phyloP scores from a whole-genome alignment of 2,797 vertebrate species.

The Hydrophis major region DNA sequence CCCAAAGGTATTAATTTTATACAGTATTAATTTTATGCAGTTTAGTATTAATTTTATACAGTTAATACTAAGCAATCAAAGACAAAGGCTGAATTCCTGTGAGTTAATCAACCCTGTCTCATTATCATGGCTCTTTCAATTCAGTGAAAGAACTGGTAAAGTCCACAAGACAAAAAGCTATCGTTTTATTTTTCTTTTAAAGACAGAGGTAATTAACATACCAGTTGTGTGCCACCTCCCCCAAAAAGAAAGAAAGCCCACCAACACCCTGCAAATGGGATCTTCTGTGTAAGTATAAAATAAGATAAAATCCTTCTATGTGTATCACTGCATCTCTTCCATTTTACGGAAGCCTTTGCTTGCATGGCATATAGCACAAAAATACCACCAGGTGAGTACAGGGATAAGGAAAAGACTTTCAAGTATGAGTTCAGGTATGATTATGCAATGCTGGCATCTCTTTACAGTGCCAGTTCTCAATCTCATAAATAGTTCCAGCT shows the following conservation, averaged over 20 bases:
- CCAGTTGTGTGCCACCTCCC: not conserved
- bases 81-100: conserved; percentile 69
- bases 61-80: conserved; percentile 76
- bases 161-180: conserved; percentile 18
- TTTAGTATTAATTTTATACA: conserved; percentile 69
- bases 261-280: not conserved
- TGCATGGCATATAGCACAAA: not conserved
- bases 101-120: conserved; percentile 65
- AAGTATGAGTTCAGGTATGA: not conserved
- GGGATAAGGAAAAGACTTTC: not conserved
- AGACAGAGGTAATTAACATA: not conserved
- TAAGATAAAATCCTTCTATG: not conserved
- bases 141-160: conserved; percentile 44
- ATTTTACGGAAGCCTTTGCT: not conserved
- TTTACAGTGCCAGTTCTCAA: not conserved
- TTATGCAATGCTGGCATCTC: not conserved
- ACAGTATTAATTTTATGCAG: conserved; percentile 69
- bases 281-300: rapidly evolving
- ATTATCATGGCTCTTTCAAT: conserved; percentile 60
- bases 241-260: not conserved
- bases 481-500: not conserved
- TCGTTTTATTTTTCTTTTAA: conserved; percentile 16
- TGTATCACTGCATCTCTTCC: not conserved
- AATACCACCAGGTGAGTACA: not conserved
- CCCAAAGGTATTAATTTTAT: conserved; percentile 73